These are phyloP conservation scores for Himalopsyche tibetana DNA, from an alignment of 2,888 invertebrate species.

Conservation along the genomic window DNA sequence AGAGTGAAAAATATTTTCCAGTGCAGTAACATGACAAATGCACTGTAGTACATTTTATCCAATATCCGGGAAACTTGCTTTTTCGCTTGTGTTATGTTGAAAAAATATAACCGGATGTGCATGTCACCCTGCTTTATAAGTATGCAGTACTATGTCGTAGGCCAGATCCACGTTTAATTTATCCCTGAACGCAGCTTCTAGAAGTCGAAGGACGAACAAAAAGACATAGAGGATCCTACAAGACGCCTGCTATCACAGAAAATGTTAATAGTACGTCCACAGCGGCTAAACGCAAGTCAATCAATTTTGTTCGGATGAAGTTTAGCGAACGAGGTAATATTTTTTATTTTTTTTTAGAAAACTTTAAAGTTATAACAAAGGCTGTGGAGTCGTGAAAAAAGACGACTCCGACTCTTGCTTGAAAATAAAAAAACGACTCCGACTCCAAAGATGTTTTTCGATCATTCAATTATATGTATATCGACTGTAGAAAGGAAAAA, in stretches of 20 bases:
- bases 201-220: slow-evolving; percentile 56
- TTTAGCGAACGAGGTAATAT: too few species aligned
- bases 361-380: too few species aligned
- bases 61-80: neutral
- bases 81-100: slow-evolving; percentile 8
- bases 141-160: neutral
- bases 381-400: too few species aligned
- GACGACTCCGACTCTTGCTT: too few species aligned
- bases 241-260: slow-evolving; percentile 42
- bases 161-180: slow-evolving; percentile 52
- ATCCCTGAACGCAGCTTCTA: slow-evolving; percentile 45
- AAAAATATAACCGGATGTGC: slow-evolving; percentile 3
- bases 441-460: too few species aligned
- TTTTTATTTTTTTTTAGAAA: too few species aligned
- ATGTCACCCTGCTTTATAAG: neutral
- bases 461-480: too few species aligned
- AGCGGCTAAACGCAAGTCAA: neutral
- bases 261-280: neutral
- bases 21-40: neutral
- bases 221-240: slow-evolving; percentile 48
- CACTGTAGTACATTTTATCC: neutral
- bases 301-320: too few species aligned
- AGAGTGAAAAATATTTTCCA: neutral
- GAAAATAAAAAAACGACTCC: too few species aligned
- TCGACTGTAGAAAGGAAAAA: too few species aligned